A percentile compares a stretch with the other conserved stretches of the same genome.
phyloP scores from a whole-genome alignment of 2,113 vertebrate genomes.

The Hepsetus odoe region DNA sequence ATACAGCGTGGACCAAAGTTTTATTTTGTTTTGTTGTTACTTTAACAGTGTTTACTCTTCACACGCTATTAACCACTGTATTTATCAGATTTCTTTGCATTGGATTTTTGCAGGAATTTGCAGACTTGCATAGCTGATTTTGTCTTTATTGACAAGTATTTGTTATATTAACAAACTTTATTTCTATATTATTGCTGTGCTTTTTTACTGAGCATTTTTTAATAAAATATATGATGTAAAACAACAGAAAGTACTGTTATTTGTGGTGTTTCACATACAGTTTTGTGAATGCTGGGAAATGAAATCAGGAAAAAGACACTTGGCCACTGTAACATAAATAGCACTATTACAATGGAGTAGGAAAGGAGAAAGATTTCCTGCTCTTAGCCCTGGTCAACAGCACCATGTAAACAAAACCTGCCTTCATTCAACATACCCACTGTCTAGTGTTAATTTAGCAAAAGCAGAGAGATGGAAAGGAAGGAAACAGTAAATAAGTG shows the following conservation, averaged over 20 bases:
- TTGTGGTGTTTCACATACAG: background rate
- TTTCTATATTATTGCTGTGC: conserved; percentile 25
- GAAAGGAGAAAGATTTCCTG: conserved; percentile 17
- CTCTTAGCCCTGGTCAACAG: background rate
- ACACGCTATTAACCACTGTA: background rate
- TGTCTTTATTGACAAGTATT: conserved; percentile 15
- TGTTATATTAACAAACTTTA: conserved; percentile 51
- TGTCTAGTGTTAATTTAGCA: background rate
- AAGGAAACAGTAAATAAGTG: background rate
- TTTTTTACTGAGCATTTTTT: conserved; percentile 18
- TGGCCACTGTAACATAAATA: background rate
- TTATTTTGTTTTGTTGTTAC: too few species aligned
- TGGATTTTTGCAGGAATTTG: background rate
- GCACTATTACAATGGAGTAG: conserved; percentile 5
- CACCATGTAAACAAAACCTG: conserved; percentile 6
- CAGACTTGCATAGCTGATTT: background rate
- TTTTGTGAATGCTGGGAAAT: conserved; percentile 16
- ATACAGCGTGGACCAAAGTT: too few species aligned
- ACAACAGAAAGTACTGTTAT: background rate
- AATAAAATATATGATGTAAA: conserved; percentile 9
- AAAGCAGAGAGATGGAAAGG: background rate
- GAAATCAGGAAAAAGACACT: conserved; percentile 22
- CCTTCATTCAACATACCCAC: background rate
- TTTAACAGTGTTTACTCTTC: too few species aligned
- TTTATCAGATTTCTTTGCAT: background rate